Conservation (phyloP, 2,888 invertebrate species). For the Baronia brevicornis region DNA sequence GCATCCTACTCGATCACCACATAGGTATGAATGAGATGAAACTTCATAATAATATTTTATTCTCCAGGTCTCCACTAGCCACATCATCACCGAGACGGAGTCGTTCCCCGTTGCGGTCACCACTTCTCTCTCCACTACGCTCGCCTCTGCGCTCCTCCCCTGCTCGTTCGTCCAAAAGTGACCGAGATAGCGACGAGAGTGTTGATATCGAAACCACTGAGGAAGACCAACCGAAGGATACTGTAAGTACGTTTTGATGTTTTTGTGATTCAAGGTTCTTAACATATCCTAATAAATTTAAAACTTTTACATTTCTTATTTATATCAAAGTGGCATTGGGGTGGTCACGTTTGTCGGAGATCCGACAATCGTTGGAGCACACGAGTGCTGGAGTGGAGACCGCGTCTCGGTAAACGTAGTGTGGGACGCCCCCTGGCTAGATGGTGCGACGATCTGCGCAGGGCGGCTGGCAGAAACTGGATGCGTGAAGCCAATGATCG, state of each 20-base stretch:
- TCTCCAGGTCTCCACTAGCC: slow-evolving; percentile 27
- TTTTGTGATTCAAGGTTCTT: slow-evolving; percentile 35
- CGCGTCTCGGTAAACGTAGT: too few relatives aligned
- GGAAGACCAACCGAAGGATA: slow-evolving; percentile 74
- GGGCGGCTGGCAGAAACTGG: too few relatives aligned
- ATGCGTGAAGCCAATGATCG: too few relatives aligned
- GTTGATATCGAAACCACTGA: slow-evolving; percentile 93
- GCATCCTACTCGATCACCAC: slow-evolving; percentile 38
- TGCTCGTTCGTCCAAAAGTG: slow-evolving; percentile 58
- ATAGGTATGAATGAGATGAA: slow-evolving; percentile 29
- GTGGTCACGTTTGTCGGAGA: too few relatives aligned
- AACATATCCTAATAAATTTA: too few relatives aligned
- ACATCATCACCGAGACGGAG: slow-evolving; percentile 29
- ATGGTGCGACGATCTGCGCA: too few relatives aligned
- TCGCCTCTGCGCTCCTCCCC: slow-evolving; percentile 44
- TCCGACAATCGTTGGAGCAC: too few relatives aligned
- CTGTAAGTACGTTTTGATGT: slow-evolving; percentile 42
- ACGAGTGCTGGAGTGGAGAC: too few relatives aligned
- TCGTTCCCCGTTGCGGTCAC: slow-evolving; percentile 40
- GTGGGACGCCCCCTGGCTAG: too few relatives aligned
- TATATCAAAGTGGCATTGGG: too few relatives aligned
- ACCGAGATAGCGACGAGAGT: slow-evolving; percentile 85
- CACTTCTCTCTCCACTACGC: slow-evolving; percentile 37
- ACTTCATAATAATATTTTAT: slow-evolving; percentile 20
- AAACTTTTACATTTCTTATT: too few relatives aligned